Base-by-base conservation (phyloP, 2,888 invertebrate species). In the Pandemis cinnamomeana region DNA sequence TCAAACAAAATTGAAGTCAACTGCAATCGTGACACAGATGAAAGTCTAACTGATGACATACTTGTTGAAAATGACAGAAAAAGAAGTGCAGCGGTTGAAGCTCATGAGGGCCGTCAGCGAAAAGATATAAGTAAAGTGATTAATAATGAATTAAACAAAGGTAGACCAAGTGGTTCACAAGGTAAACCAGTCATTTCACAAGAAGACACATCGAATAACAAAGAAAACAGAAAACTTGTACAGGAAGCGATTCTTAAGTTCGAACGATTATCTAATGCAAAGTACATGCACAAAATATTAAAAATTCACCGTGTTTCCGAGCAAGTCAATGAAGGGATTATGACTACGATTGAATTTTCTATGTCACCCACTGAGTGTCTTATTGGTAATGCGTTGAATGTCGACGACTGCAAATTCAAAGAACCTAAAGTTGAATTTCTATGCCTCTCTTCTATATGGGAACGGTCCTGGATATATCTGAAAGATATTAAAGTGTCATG, bases 261-360 rank as follows among this genome's bases (percentile, higher is more conserved):
- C 75, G 78, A 82, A 62, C 55, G 77, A n/a, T 7, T 68, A 68
- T 76, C 80, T 78, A 89, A 79, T 78, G 87, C 81, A 72, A 79
- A 64, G 83, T 86, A 84, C 78, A 85, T 69, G 80, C 87, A 80
- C 84, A 89, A 71, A 81, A 78, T 88, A 61, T 77, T 78, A 36
- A 82, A 90, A 76, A 83, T 95, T 55, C 76, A 86, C n/a, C 83
- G 87, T 5, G 95, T 94, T 4, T 88, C 89, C 0, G 85, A 84
- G 62, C 95, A 95, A 87, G 84, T 95, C 0, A 95, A 95, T 0
- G 84, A 95, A 11, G 96, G 96, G 27, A 81, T 81, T 15, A 76
- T 95, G 20, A 93, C 90, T 67, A 91, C 84, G 72, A 77, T 88
- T 11, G 75, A 82, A 58, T 88, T 81, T 80, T 77, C 78, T 13